Evolutionary conservation across 35 echinoderm and acorn worm genomes (phyloP).

Genomic region (Eucidaris tribuloides): DNA sequence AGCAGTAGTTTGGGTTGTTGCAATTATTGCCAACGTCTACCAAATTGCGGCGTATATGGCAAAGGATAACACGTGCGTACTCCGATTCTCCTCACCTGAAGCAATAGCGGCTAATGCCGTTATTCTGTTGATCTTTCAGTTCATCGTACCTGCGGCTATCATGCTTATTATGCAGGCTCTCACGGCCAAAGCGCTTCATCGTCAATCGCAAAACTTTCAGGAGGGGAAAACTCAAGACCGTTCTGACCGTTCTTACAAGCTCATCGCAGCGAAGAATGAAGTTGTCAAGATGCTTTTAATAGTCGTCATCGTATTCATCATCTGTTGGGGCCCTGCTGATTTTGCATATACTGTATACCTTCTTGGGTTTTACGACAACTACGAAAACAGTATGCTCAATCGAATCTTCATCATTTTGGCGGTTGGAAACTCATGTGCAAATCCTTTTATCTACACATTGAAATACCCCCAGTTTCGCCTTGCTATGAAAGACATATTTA

Average conservation of each 20-base stretch:
- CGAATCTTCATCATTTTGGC: background rate
- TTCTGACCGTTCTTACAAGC: background rate
- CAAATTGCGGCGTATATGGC: background rate
- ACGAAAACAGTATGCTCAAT: background rate
- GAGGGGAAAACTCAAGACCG: background rate
- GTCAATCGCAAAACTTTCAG: background rate
- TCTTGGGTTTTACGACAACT: background rate
- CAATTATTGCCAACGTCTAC: background rate
- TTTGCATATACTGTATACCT: background rate
- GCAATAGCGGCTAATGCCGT: background rate
- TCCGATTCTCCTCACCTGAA: background rate
- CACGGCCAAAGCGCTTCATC: background rate
- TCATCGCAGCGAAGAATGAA: background rate
- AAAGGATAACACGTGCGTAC: background rate
- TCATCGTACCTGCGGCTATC: constrained; percentile 1
- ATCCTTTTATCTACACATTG: constrained; percentile 10
- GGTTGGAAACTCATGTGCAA: constrained; percentile 19
- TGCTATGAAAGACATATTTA: background rate
- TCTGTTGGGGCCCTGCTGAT: constrained; percentile 35
- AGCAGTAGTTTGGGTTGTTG: background rate
- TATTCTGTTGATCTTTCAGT: constrained; percentile 18
- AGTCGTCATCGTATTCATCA: constrained; percentile 28
- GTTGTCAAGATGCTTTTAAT: constrained; percentile 28
- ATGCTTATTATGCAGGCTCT: background rate
- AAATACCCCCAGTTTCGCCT: constrained; percentile 19